A percentile compares a stretch with the other conserved stretches of the same genome.
phyloP scores from a whole-genome alignment of 2,113 vertebrate species.

The Psilopsiagon aurifrons region DNA sequence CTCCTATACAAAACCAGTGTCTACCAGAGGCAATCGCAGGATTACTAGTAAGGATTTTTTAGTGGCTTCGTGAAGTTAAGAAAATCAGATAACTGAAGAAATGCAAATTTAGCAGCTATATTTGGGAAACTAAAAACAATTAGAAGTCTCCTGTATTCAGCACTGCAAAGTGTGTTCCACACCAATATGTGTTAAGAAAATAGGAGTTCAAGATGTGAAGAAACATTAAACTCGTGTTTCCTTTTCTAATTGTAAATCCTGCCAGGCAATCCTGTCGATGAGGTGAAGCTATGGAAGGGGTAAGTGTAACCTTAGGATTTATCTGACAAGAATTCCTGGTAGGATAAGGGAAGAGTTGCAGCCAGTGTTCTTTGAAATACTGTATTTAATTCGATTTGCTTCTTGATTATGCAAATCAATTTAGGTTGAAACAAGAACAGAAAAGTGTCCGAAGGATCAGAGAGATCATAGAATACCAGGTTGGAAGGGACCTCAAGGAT shows the following conservation, averaged over 20 bases:
- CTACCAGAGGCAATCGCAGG: not conserved
- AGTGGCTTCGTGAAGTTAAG: not conserved
- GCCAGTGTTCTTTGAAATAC: not conserved
- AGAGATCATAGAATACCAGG: not conserved
- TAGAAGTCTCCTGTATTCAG: not conserved
- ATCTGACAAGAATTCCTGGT: not conserved
- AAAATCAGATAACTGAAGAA: not conserved
- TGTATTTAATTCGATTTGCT: not conserved
- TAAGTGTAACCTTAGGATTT: conserved; percentile 2
- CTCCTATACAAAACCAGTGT: not conserved
- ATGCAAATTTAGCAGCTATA: not conserved
- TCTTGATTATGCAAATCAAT: not conserved
- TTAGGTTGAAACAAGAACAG: not conserved
- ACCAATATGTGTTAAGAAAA: not conserved
- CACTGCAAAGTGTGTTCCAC: not conserved
- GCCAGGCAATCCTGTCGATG: not conserved
- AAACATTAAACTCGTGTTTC: not conserved
- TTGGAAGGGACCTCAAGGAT: not conserved
- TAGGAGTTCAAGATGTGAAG: not conserved
- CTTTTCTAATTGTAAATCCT: not conserved
- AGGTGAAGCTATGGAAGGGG: not conserved
- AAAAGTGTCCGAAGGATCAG: not conserved
- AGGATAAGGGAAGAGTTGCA: conserved; percentile 8
- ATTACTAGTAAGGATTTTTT: not conserved
- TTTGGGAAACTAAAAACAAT: not conserved